Evolutionary conservation across 2,797 vertebrate genomes (phyloP).

Genomic region (Ceyx erithaca): DNA sequence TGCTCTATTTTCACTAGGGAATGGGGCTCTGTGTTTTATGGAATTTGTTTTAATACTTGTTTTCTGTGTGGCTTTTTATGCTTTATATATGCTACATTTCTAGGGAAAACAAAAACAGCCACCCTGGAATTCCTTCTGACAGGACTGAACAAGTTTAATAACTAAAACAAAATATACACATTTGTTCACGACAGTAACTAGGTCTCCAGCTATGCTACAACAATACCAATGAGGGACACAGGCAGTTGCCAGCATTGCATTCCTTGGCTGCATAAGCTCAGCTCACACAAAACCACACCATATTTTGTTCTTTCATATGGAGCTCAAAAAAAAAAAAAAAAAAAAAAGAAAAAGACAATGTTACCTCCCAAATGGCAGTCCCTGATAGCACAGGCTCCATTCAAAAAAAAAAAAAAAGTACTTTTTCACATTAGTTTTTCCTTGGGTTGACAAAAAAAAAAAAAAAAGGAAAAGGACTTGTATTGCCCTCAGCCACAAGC

Average conservation of each 20-base stretch:
- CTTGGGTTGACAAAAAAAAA: background rate
- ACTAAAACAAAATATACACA: background rate
- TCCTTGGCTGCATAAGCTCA: background rate
- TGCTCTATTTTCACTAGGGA: background rate
- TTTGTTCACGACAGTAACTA: background rate
- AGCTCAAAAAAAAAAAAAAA: background rate
- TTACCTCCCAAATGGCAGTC: background rate
- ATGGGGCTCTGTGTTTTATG: rapidly evolving
- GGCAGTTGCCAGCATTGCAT: rapidly evolving
- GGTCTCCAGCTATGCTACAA: rapidly evolving
- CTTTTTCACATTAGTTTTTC: background rate
- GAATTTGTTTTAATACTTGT: background rate
- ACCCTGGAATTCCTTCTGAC: background rate
- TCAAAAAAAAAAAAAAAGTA: background rate
- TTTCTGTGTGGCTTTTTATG: background rate
- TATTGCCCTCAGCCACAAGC: too few species aligned
- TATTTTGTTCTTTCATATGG: background rate
- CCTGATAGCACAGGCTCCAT: background rate
- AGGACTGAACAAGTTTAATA: background rate
- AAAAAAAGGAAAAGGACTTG: too few species aligned
- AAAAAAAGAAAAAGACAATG: background rate
- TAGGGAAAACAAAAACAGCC: background rate
- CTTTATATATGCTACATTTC: background rate
- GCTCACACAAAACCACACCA: background rate
- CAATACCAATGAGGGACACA: background rate